Base-by-base conservation (phyloP, 2,797 vertebrate genomes). In the Diglossa cyanea region DNA sequence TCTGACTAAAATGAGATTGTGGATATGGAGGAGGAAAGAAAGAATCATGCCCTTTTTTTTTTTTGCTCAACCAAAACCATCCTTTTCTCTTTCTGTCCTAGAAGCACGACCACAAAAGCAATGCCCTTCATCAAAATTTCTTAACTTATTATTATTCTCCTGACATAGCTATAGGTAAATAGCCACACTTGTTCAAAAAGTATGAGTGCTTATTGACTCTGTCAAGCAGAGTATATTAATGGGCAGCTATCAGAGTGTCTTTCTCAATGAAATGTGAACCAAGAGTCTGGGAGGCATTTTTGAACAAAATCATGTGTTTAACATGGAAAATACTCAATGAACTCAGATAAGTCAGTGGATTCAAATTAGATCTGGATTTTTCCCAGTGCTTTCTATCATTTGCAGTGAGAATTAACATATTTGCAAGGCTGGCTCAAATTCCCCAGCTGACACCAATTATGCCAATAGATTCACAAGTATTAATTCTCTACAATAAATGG, bases 391-490 rank as follows among this genome's bases (percentile, higher is more conserved):
- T 57, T 83, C 76, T 86, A 28, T 84, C 76, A 68, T 80, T 90
- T 86, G 42, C 47, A 31, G 39, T 61, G 44, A 86, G 63, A 94
- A 94, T 91, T 88, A 84, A 78, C 25, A 45, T 54, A 90, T 82
- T 78, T 83, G 44, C 62, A 86, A 86, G 48, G 35, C 73, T 95
- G 76, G 42, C 37, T 83, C 35, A 17, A 88, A 24, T 61, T 91
- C 58, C 35, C 50, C 79, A 88, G 90, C 57, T 91, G 88, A 77
- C 65, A 94, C 42, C 63, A 88, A 83, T 90, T 90, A 91, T 39
- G 19, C 35, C 88, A 81, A 62, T 62, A 72, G 33, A 81, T 84
- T 93, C 58, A 72, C 3, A 5, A 86, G 31, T 47, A 95, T 86
- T 93, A 81, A 73, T 84, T 82, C 54, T 39, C 44, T 60, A 70